Conservation (phyloP, 2,113 vertebrate species). For the Lynx canadensis region DNA sequence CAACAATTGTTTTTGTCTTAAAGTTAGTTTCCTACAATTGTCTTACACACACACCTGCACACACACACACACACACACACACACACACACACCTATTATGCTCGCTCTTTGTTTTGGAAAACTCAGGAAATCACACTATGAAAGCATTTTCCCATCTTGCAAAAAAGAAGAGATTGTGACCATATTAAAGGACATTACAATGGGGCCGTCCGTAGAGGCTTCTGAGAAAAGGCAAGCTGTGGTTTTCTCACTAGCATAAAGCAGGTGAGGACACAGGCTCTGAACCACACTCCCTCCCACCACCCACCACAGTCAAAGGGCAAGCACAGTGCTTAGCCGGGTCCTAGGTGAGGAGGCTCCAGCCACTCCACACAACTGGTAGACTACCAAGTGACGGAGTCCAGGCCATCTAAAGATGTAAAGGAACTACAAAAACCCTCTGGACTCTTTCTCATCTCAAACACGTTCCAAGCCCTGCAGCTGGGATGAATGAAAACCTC, state of each 20-base stretch:
- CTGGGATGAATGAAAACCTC: neutral
- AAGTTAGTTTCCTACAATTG: neutral
- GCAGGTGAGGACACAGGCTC: neutral
- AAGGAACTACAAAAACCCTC: neutral
- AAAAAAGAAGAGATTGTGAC: neutral
- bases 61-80: neutral
- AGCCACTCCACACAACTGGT: neutral
- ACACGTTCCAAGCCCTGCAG: neutral
- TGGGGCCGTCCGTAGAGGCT: neutral
- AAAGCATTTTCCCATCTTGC: neutral
- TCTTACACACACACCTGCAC: neutral
- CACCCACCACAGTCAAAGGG: neutral
- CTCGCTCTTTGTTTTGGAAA: neutral
- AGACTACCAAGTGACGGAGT: too few species aligned
- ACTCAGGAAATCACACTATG: neutral
- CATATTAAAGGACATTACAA: neutral
- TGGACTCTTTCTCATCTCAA: neutral
- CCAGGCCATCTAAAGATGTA: neutral
- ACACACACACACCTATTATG: neutral
- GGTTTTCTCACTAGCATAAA: slow-evolving; percentile 57
- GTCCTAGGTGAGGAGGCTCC: neutral
- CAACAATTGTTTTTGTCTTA: neutral
- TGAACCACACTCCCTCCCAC: neutral
- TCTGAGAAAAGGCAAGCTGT: slow-evolving; percentile 52
- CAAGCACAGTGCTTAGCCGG: neutral